Evolutionary conservation across 2,113 vertebrate species (phyloP).

Genomic region (Marcusenius ussheri): DNA sequence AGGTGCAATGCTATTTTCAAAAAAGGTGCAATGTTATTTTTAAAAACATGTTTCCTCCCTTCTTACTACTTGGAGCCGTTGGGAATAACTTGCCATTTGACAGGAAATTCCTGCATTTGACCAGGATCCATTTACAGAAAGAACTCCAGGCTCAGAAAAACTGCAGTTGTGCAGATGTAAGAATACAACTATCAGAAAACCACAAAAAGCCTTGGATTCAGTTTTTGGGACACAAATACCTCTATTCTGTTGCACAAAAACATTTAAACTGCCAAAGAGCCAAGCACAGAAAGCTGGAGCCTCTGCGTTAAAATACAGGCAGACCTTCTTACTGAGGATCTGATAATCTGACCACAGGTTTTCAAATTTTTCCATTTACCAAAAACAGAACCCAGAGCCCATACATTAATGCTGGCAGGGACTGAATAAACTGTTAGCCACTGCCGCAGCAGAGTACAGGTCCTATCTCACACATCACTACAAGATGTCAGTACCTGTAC

Average conservation of each 20-base stretch:
- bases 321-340: neutral
- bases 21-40: neutral
- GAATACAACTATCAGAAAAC: neutral
- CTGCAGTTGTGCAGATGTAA: neutral
- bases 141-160: neutral
- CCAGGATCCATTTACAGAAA: neutral
- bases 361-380: neutral
- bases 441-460: neutral
- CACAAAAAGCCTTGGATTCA: neutral
- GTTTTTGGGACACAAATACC: neutral
- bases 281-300: neutral
- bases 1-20: neutral
- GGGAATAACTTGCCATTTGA: neutral
- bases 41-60: neutral
- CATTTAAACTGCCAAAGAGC: neutral
- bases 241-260: neutral
- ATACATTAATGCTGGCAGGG: neutral
- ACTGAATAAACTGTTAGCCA: neutral
- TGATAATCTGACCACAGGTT: neutral
- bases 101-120: slow-evolving; percentile 3
- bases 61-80: neutral
- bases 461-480: too few relatives aligned
- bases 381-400: neutral
- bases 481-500: neutral
- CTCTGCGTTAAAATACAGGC: neutral